Evolutionary conservation across 2,113 vertebrate species (phyloP).

Genomic region (Emydocephalus ijimae): DNA sequence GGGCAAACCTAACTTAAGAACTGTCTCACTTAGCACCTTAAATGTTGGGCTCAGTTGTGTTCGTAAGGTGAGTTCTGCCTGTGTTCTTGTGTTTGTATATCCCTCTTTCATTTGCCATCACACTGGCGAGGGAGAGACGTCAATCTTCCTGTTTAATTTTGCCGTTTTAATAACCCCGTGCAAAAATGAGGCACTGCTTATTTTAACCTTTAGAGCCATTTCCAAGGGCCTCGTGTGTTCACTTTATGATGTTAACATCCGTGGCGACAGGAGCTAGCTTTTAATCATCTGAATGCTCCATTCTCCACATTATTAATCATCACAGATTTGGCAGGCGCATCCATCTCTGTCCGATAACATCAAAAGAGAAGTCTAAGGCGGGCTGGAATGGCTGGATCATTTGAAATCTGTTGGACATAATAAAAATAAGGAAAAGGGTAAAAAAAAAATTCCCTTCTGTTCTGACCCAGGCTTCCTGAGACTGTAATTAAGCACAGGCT

Average conservation of each 20-base stretch:
- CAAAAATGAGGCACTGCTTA: neutral
- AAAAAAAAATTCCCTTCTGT: too few species aligned
- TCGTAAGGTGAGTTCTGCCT: neutral
- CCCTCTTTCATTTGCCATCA: neutral
- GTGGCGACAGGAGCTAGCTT: neutral
- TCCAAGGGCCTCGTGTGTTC: neutral
- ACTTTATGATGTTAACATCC: neutral
- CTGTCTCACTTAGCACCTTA: neutral
- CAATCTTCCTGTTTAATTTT: neutral
- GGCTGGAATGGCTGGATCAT: neutral
- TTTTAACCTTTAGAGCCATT: neutral
- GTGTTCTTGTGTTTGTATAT: neutral
- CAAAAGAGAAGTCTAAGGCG: neutral
- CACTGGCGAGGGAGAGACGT: neutral
- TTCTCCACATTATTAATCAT: slow-evolving; percentile 9
- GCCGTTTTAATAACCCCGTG: neutral
- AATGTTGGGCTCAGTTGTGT: neutral
- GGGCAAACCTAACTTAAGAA: neutral
- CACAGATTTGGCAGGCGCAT: neutral
- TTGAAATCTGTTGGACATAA: neutral
- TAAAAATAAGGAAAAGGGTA: neutral
- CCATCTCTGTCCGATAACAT: neutral
- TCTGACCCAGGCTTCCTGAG: too few species aligned
- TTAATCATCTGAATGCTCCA: slow-evolving; percentile 17
- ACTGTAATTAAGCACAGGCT: too few species aligned